phyloP scores from a whole-genome alignment of 1,140 invertebrate species.

The Manduca sexta region DNA sequence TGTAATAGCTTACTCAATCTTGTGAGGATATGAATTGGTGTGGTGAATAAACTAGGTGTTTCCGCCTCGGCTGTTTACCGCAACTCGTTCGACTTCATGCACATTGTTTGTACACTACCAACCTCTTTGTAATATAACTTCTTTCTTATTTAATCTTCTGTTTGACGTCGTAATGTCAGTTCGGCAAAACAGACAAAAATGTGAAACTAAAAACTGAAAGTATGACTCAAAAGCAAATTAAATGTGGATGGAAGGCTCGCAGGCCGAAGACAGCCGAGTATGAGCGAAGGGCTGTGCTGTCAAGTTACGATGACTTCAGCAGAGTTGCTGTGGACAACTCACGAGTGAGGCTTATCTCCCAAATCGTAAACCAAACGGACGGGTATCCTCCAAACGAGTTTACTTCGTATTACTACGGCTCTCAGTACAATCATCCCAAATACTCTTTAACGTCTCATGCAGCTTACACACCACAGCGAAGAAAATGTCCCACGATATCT shows the following conservation, averaged over 20 bases:
- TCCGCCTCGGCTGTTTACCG: conserved; percentile 60
- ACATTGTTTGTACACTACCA: conserved; percentile 15
- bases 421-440: conserved; percentile 12
- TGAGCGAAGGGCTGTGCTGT: conserved; percentile 12
- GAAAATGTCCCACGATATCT: conserved; percentile 6
- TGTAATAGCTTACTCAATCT: conserved; percentile 65
- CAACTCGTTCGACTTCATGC: conserved; percentile 6
- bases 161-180: too few relatives aligned
- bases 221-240: too few relatives aligned
- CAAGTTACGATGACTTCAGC: conserved; percentile 21
- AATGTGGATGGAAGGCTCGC: not conserved
- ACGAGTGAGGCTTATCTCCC: conserved; percentile 19
- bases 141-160: too few relatives aligned
- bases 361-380: conserved; percentile 13
- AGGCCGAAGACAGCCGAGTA: not conserved
- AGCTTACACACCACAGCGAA: not conserved
- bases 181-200: too few relatives aligned
- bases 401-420: conserved; percentile 18
- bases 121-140: conserved; percentile 5
- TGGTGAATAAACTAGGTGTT: conserved; percentile 68
- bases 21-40: conserved; percentile 68
- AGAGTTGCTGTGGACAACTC: conserved; percentile 21
- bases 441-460: conserved; percentile 26
- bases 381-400: conserved; percentile 20
- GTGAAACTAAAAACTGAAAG: too few relatives aligned